Base-by-base conservation (phyloP, 2,888 invertebrate species). In the Ophion slaviceki region DNA sequence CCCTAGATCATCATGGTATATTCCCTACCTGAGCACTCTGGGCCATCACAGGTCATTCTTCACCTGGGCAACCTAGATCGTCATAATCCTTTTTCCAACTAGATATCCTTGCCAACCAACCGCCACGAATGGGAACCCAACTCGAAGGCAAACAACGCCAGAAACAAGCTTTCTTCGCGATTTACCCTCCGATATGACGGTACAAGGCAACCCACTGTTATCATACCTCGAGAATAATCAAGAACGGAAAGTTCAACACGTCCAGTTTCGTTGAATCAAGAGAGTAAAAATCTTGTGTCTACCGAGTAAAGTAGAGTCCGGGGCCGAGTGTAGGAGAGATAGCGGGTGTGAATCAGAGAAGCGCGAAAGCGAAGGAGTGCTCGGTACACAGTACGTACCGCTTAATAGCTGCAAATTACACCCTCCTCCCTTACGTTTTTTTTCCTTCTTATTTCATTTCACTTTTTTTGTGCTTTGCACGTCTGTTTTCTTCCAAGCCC, bases 381-480 rank as follows among this genome's bases (percentile, higher is more conserved):
- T 81, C 78, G 83, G 86, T 70, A 75, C 86, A 80, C 72, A 83
- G 83, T 87, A 86, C 82, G 85, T 86, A 86, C 88, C 89, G 90
- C 90, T 91, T 92, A 92, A 93, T 92, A 92, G 92, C 92, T 89
- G 91, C 91, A 91, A 92, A 92, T 93, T 92, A 92, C 90, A 89
- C 90, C 76, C 81, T 82, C 85, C 82, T 80, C 81, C 84, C 79
- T 82, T 79, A 61, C 71, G 45, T 78, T 66, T 72, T 82, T 83
- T 79, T 64, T 82, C 53, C 68, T 80, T 45, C 76, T 81, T 80
- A 17, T 53, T 53, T 14, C 53, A 14, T 53, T 53, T 17, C 57
- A 75, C 36, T 45, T 57, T 71, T 79, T 84, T 80, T 61, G 20
- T 61, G 20, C 84, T 76, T 76, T 79, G 67, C 64, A 75, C 87